These are phyloP conservation scores for Cryptomyrus ogoouensis DNA, from an alignment of 2,113 vertebrate species.

Conservation along the genomic window DNA sequence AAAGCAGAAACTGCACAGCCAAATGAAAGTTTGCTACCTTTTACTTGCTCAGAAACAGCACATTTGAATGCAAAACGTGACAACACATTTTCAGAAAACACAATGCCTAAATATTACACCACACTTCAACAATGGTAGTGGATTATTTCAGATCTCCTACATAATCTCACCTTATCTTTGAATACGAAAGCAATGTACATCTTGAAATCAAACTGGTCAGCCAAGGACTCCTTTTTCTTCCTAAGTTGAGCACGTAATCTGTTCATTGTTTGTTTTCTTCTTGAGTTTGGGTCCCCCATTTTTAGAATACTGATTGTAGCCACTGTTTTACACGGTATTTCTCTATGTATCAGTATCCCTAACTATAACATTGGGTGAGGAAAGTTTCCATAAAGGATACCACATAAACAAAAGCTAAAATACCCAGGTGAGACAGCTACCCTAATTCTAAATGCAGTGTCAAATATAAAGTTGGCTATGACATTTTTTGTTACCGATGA, in stretches of 20 bases:
- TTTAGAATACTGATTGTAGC: slow-evolving; percentile 67
- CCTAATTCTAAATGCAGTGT: slow-evolving; percentile 47
- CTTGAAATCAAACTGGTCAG: slow-evolving; percentile 99
- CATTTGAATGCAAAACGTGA: background rate
- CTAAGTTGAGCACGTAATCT: slow-evolving; percentile 98
- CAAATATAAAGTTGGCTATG: slow-evolving; percentile 52
- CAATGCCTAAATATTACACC: background rate
- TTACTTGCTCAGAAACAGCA: background rate
- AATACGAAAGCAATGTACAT: slow-evolving; percentile 99
- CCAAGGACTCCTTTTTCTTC: slow-evolving; percentile 99
- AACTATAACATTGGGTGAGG: slow-evolving; percentile 34
- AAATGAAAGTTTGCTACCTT: background rate
- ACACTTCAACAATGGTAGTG: background rate
- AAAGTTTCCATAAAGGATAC: slow-evolving; percentile 47
- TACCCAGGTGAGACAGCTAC: slow-evolving; percentile 44
- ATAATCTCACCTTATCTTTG: slow-evolving; percentile 89
- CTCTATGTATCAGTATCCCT: slow-evolving; percentile 42
- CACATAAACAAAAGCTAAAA: slow-evolving; percentile 47
- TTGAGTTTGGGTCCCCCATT: slow-evolving; percentile 98
- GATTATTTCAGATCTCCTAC: background rate
- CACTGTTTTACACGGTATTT: slow-evolving; percentile 36
- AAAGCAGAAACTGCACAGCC: background rate
- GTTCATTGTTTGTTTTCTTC: slow-evolving; percentile 98
- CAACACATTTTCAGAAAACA: background rate
- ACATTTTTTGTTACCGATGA: slow-evolving; percentile 52